A percentile compares a stretch with the other conserved stretches of the same genome.
These are phyloP conservation scores for Drosophila anomelani DNA, from an alignment of 2,888 invertebrate species.

Conservation along the genomic window DNA sequence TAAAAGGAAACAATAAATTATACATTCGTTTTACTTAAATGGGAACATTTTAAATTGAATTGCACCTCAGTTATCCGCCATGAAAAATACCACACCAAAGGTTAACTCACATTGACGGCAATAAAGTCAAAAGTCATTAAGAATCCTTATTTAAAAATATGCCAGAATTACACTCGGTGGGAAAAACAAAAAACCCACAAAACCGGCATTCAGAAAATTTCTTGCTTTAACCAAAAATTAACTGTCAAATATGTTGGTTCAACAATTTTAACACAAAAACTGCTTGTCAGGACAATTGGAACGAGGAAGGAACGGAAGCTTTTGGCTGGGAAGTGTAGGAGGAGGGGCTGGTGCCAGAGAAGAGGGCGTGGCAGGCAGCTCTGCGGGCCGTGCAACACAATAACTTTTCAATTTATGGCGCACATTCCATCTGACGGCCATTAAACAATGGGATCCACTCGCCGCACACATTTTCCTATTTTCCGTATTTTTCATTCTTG, in stretches of 20 bases:
- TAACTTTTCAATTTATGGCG: slow-evolving; percentile 79
- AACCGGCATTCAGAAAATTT: slow-evolving; percentile 36
- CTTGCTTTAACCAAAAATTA: slow-evolving; percentile 70
- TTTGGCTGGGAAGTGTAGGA: not conserved
- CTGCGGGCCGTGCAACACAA: slow-evolving; percentile 68
- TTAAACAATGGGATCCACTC: slow-evolving; percentile 72
- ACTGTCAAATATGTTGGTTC: slow-evolving; percentile 78
- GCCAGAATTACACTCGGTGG: not conserved
- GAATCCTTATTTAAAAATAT: not conserved
- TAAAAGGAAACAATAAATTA: not conserved
- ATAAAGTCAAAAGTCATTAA: slow-evolving; percentile 4
- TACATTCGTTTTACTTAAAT: not conserved
- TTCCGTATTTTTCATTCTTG: slow-evolving; percentile 52
- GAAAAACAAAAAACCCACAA: slow-evolving; percentile 7
- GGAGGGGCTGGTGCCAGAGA: not conserved
- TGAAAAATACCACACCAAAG: not conserved
- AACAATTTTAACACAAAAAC: slow-evolving; percentile 67
- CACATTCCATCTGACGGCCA: slow-evolving; percentile 80
- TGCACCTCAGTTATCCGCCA: not conserved
- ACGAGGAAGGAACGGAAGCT: not conserved
- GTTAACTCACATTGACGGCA: slow-evolving; percentile 5
- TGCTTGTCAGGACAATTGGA: slow-evolving; percentile 70
- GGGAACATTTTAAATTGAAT: too few relatives aligned
- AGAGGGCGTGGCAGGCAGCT: slow-evolving; percentile 25
- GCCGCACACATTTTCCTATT: slow-evolving; percentile 68